Evolutionary conservation across 1,140 invertebrate species (phyloP), one percentile per base, ranked within the genome.

Genomic region (Microplitis demolitor): DNA sequence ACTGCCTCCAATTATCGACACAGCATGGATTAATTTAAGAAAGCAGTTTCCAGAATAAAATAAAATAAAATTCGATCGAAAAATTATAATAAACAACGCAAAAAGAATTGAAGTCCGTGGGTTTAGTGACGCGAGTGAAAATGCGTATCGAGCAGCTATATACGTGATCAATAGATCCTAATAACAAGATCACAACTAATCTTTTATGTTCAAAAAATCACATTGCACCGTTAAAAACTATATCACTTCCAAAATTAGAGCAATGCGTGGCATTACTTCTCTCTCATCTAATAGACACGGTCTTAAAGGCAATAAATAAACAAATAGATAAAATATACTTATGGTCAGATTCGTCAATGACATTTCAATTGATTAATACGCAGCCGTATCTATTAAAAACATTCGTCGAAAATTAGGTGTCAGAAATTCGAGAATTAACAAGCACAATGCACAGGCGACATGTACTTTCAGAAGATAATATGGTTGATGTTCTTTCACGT

Each of bases 51-150:
- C 37, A 1, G 24, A 53, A 1, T n/a, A 79, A 2, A 51, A 75
- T 2, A 14, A 60, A 0, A 4, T 80, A 0, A 2, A 4, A 8
- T 64, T 74, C 5, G 2, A 31, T 13, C 35, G 76, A 4, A 9
- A 64, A 35, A n/a, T 78, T 14, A 8, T 67, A 37, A 33, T 68
- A 0, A 0, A 9, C 0, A 9, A 72, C 0, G 4, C 13, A 4
- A 6, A 2, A 4, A 2, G 35, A 0, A 58, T 74, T 4, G 45
- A 85, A 64, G 4, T 83, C 0, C 80, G 84, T 56, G 85, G 84
- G 0, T 87, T 87, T 66, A 77, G 77, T 6, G 85, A 87, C 45
- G 80, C 81, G 0, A 83, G 78, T 5, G 72, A 79, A 51, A 33
- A 5, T 0, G 81, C 78, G 0, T 87, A 85, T 60, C 82, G 79